Base-by-base conservation (phyloP, 2,888 invertebrate species). In the Rhagonycha fulva region DNA sequence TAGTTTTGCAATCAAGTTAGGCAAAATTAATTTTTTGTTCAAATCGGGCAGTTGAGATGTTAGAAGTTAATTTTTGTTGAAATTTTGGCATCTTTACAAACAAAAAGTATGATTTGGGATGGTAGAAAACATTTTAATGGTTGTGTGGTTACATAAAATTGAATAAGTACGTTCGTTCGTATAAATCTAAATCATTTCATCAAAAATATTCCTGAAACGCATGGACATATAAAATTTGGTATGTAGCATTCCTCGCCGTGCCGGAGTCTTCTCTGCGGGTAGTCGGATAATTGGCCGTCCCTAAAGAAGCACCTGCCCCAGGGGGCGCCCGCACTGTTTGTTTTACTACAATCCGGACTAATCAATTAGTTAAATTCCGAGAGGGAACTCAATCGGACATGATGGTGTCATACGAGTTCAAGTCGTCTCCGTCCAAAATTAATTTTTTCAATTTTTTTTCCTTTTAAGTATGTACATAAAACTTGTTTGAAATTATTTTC, bases 221-320 rank as follows among this genome's bases (percentile, higher is more conserved):
- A 76, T 66, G 66, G 67, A 70, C 26, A 68, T 47, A 72, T 63
- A 28, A 74, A 68, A 19, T 70, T 76, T 74, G 78, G 78, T 75
- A 78, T 75, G 76, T 73, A 66, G 76, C 70, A 78, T 78, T 78
- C 78, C 76, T 84, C 87, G 83, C 83, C 83, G 82, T 81, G 83
- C 82, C 81, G 84, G 84, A 84, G 82, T 83, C 84, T 79, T 80
- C 83, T 79, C 84, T 81, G 81, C 84, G 81, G 84, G 85, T 80
- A 80, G 83, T 77, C 84, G 82, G 84, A 84, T 85, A 85, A 85
- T 86, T 85, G 85, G 85, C 83, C 84, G 83, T 84, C 84, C 82
- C 85, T 82, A 83, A 84, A 83, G 84, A 82, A 82, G 82, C 83
- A 83, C 83, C 83, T 83, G 82, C 84, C 83, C 83, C 79, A 79